These are phyloP conservation scores for Enteromius mattozi DNA, from an alignment of 2,797 vertebrate species.

Conservation along the genomic window DNA sequence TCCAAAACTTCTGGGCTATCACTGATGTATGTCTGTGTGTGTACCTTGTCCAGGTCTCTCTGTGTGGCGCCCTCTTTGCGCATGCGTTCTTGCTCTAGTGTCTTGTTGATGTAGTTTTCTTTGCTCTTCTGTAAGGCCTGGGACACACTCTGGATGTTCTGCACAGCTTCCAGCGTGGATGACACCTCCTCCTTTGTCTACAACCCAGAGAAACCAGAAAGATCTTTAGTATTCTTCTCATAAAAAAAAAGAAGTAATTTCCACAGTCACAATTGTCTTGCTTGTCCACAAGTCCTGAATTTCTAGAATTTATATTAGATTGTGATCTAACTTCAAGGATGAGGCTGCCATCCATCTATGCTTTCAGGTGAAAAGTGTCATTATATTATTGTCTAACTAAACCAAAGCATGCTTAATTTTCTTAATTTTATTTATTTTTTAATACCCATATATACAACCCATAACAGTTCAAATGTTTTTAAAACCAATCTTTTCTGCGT, in stretches of 20 bases:
- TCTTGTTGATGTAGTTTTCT: constrained; percentile 93
- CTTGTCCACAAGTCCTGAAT: neutral
- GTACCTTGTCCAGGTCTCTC: constrained; percentile 95
- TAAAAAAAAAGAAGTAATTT: neutral
- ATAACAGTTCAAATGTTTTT: too few species aligned
- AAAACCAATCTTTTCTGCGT: too few species aligned
- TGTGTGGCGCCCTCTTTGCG: constrained; percentile 96
- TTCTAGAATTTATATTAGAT: neutral
- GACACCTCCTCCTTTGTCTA: constrained; percentile 98
- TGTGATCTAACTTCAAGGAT: neutral
- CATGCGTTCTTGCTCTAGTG: constrained; percentile 91
- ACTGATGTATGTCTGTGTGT: constrained; percentile 35
- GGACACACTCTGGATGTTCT: constrained; percentile 93
- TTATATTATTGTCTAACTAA: neutral
- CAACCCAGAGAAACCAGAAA: constrained; percentile 21
- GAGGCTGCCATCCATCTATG: neutral
- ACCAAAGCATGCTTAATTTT: too few species aligned
- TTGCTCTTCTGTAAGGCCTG: constrained; percentile 96
- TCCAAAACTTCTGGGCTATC: neutral
- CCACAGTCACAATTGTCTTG: neutral
- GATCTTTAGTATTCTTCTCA: neutral
- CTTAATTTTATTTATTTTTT: too few species aligned
- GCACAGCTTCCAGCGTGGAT: constrained; percentile 93
- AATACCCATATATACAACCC: too few species aligned
- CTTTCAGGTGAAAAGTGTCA: neutral